These are phyloP conservation scores for Zeuzera pyrina DNA, from an alignment of 2,888 invertebrate species.

Conservation along the genomic window DNA sequence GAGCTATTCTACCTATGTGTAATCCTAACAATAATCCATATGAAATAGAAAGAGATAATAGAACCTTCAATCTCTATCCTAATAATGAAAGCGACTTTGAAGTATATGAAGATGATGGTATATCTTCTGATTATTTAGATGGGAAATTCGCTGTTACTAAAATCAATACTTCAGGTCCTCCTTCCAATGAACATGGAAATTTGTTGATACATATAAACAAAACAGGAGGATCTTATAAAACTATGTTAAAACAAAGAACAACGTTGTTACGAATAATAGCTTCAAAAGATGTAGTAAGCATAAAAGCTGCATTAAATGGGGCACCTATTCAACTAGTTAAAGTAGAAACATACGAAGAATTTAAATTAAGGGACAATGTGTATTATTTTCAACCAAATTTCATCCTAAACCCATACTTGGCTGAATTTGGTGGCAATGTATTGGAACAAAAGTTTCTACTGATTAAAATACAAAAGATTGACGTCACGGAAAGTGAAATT, in stretches of 20 bases:
- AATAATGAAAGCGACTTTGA: slow-evolving; percentile 34
- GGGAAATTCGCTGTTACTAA: slow-evolving; percentile 36
- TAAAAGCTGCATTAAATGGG: slow-evolving; percentile 41
- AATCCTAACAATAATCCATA: slow-evolving; percentile 52
- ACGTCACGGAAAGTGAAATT: slow-evolving; percentile 38
- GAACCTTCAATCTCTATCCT: slow-evolving; percentile 48
- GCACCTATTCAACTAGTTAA: slow-evolving; percentile 26
- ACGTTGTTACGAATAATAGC: slow-evolving; percentile 48
- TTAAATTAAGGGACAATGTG: slow-evolving; percentile 31
- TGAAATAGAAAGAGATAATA: slow-evolving; percentile 39
- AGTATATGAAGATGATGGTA: slow-evolving; percentile 60
- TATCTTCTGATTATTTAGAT: slow-evolving; percentile 38
- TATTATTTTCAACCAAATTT: slow-evolving; percentile 40
- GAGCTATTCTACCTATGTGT: slow-evolving; percentile 55
- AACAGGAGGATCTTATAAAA: slow-evolving; percentile 40
- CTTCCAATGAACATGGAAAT: slow-evolving; percentile 29
- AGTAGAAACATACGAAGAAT: slow-evolving; percentile 35
- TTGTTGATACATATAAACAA: slow-evolving; percentile 38
- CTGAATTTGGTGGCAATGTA: slow-evolving; percentile 17
- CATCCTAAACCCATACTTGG: slow-evolving; percentile 40
- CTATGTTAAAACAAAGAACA: slow-evolving; percentile 36
- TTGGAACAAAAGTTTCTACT: slow-evolving; percentile 37
- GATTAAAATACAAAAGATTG: slow-evolving; percentile 40
- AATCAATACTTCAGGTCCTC: slow-evolving; percentile 27
- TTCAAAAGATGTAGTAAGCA: slow-evolving; percentile 25